phyloP scores from a whole-genome alignment of 1,140 invertebrate species.

The Liolophura sinensis region DNA sequence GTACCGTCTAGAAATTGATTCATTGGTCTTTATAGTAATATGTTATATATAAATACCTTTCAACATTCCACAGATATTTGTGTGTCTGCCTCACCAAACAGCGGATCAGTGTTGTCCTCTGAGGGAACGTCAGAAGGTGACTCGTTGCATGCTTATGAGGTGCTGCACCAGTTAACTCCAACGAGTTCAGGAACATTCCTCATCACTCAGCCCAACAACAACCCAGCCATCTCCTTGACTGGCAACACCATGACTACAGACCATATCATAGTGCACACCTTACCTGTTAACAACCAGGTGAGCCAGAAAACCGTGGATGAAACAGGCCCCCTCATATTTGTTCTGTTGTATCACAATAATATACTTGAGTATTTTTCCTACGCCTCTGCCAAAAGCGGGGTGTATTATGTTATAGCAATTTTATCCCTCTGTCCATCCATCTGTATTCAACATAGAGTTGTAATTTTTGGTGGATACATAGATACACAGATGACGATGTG shows the following conservation, averaged over 20 bases:
- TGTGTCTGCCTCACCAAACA: too few relatives aligned
- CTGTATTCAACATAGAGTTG: too few relatives aligned
- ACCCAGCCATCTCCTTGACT: conserved; percentile 28
- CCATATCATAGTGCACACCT: conserved; percentile 52
- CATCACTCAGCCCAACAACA: conserved; percentile 43
- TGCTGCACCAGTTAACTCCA: conserved; percentile 39
- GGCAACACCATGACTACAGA: conserved; percentile 27
- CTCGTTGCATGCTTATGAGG: conserved; percentile 40
- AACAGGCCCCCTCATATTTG: background rate
- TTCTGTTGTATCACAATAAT: background rate
- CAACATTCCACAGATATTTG: too few relatives aligned
- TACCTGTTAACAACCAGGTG: conserved; percentile 26
- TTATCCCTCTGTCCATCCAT: too few relatives aligned
- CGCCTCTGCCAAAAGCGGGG: background rate
- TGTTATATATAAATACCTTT: too few relatives aligned
- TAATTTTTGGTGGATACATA: too few relatives aligned
- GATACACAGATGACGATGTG: too few relatives aligned
- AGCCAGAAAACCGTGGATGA: background rate
- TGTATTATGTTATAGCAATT: too few relatives aligned
- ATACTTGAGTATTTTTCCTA: background rate
- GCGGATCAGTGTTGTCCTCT: background rate
- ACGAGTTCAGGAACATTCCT: conserved; percentile 38
- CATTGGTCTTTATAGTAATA: too few relatives aligned
- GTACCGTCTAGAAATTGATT: too few relatives aligned
- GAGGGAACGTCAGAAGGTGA: conserved; percentile 18